Evolutionary conservation across 2,797 vertebrate genomes (phyloP).

Genomic region (Hydrolagus colliei): DNA sequence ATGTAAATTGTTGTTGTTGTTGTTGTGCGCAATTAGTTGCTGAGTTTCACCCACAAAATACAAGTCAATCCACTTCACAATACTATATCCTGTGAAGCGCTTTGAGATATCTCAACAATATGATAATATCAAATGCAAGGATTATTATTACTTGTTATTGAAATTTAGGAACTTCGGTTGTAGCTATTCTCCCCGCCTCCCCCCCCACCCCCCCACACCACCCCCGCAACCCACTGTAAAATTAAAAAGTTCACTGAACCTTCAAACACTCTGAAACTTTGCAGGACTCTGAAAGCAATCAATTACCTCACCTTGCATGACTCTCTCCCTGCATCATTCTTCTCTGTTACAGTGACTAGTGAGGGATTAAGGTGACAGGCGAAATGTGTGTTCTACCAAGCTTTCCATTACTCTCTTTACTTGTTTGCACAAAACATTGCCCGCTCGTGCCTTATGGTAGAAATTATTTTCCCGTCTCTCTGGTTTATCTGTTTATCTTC

Average conservation of each 20-base stretch:
- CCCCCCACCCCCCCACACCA: neutral
- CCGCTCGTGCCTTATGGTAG: slow-evolving; percentile 15
- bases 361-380: slow-evolving; percentile 27
- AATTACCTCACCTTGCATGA: slow-evolving; percentile 17
- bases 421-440: slow-evolving; percentile 19
- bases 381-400: slow-evolving; percentile 16
- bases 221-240: neutral
- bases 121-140: too few relatives aligned
- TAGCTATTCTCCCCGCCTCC: neutral
- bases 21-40: too few relatives aligned
- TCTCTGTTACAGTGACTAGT: slow-evolving; percentile 1
- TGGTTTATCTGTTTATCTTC: slow-evolving; percentile 27
- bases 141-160: neutral
- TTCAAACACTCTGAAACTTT: slow-evolving; percentile 20
- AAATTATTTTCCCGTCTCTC: slow-evolving; percentile 28
- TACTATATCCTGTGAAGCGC: too few relatives aligned
- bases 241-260: neutral
- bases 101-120: too few relatives aligned
- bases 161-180: slow-evolving; percentile 1
- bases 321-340: neutral
- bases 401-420: slow-evolving; percentile 19
- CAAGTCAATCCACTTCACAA: too few relatives aligned
- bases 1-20: too few relatives aligned
- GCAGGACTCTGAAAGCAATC: slow-evolving; percentile 5
- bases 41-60: too few relatives aligned